A percentile compares a stretch with the other conserved stretches of the same genome.
Evolutionary conservation across 2,113 vertebrate genomes (phyloP).

Genomic region (Dromaius novaehollandiae): DNA sequence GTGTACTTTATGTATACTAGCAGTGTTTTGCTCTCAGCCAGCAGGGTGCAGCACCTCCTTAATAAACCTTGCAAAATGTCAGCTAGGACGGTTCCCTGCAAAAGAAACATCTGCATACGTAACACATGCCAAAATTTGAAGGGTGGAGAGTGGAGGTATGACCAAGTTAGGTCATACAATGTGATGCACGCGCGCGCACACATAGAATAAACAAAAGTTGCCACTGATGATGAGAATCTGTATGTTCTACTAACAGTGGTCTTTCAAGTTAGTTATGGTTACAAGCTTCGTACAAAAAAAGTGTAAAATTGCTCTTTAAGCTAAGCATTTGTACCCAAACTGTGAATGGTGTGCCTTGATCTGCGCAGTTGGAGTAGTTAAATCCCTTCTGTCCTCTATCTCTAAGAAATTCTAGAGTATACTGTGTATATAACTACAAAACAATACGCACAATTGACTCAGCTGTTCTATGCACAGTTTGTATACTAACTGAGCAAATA

Average conservation of each 20-base stretch:
- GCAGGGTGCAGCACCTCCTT: slow-evolving; percentile 61
- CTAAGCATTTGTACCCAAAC: neutral
- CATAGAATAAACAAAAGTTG: neutral
- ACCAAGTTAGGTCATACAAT: neutral
- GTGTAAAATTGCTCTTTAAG: neutral
- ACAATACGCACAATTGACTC: neutral
- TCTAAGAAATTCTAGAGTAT: neutral
- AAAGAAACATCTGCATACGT: neutral
- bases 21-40: neutral
- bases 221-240: neutral
- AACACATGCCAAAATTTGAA: neutral
- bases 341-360: neutral
- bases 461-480: neutral
- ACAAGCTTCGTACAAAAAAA: neutral
- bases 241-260: neutral
- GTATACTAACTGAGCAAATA: neutral
- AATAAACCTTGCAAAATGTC: neutral
- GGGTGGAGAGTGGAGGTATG: neutral
- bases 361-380: neutral
- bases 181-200: too few species aligned
- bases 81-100: fast-evolving
- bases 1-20: fast-evolving
- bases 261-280: neutral
- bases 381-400: neutral
- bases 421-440: neutral